These are phyloP conservation scores for Lepidurus arcticus DNA, from an alignment of 1,140 invertebrate genomes.

Conservation along the genomic window DNA sequence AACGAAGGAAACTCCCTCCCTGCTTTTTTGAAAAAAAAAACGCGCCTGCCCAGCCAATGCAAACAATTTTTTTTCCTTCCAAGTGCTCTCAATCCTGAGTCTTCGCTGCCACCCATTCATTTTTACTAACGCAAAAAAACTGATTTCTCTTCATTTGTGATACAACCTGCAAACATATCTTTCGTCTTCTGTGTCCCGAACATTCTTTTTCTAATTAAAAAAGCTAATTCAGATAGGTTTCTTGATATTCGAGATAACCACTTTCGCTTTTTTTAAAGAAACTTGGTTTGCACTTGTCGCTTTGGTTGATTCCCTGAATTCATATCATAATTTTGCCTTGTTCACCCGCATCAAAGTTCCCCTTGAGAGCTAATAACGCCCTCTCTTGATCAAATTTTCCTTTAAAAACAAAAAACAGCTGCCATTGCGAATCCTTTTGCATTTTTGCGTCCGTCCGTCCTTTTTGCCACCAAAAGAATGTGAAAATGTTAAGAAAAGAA, in stretches of 20 bases:
- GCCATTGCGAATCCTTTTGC: not conserved
- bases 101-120: no score
- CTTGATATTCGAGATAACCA: no score
- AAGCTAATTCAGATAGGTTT: no score
- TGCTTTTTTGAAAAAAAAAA: not conserved
- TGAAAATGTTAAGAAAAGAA: conserved; percentile 5
- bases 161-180: conserved; percentile 12
- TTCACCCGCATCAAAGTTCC: not conserved
- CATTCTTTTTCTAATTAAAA: no score
- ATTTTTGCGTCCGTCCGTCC: conserved; percentile 20
- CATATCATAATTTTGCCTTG: conserved; percentile 22
- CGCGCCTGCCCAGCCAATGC: conserved; percentile 16
- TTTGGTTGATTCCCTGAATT: conserved; percentile 11
- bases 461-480: not conserved
- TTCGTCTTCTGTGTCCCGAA: not conserved
- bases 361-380: not conserved
- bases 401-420: not conserved
- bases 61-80: not conserved
- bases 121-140: no score
- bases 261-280: not conserved
- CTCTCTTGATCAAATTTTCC: not conserved
- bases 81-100: not conserved
- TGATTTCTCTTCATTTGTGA: conserved; percentile 2
- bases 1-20: not conserved
- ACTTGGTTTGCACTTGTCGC: conserved; percentile 1